phyloP scores from a whole-genome alignment of 2,113 vertebrate species.

The Galeopterus variegatus region DNA sequence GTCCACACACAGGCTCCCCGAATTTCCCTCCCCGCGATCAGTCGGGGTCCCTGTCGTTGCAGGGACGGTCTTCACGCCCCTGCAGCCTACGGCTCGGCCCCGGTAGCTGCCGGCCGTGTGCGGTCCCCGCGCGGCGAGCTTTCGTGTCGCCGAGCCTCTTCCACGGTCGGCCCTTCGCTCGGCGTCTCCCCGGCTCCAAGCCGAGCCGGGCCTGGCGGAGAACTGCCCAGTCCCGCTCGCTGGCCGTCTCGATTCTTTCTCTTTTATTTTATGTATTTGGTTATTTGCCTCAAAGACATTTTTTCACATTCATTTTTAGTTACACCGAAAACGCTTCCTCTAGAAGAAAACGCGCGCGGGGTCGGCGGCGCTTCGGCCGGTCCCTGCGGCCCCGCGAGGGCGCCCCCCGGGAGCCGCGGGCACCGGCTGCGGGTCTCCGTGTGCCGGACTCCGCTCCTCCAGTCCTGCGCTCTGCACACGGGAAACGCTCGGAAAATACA shows the following conservation, averaged over 20 bases:
- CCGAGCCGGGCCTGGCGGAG: neutral
- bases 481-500: neutral
- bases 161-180: neutral
- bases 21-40: neutral
- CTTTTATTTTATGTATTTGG: neutral
- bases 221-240: neutral
- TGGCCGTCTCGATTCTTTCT: no score
- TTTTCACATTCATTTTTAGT: neutral
- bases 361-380: neutral
- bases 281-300: no score
- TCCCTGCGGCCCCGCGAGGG: neutral
- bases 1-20: neutral
- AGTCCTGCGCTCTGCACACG: neutral
- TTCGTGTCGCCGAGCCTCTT: neutral
- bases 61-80: neutral
- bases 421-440: neutral
- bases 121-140: neutral
- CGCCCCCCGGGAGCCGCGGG: neutral
- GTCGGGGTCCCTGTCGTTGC: neutral
- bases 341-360: no score
- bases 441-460: neutral
- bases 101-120: neutral
- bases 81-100: neutral
- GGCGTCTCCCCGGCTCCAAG: no score
- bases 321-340: neutral